Base-by-base conservation (phyloP, 1,140 invertebrate genomes). In the Bombus pyrosoma region DNA sequence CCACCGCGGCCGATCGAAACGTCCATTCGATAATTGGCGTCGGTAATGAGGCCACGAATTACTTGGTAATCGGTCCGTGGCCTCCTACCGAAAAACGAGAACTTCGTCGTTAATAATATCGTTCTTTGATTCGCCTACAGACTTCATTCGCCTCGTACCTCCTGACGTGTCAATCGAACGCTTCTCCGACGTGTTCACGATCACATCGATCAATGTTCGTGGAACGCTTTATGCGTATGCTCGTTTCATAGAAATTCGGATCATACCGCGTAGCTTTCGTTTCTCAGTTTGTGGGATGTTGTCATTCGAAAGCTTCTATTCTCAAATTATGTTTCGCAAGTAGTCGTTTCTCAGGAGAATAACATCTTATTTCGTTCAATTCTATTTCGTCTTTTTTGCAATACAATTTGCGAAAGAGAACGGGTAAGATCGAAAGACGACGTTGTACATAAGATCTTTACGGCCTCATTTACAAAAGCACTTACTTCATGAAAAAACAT, bases 21-120 rank as follows among this genome's bases (percentile, higher is more conserved):
- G 92, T 92, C 92, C 92, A 93, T 91, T 93, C 92, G 92, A 93
- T 93, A 93, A 93, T 93, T 93, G 92, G 92, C 90, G 80, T 82
- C 88, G 91, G 92, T 93, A 93, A 93, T 93, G 91, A 93, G 86
- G 74, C 83, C 82, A 64, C 32, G 88, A 41, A 89, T 89, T 89
- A 84, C 88, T 86, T 62, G 81, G 74, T 71, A 76, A 68, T 90
- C 74, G 77, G 69, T 66, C 41, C 22, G 57, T 57, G 47, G 62
- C 37, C 68, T 78, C 69, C 75, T 77, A 10, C 53, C 53, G 37
- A 62, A 73, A 85, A 75, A 68, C 71, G 32, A 47, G 39, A 74
- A 74, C 37, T 15, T 66, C n/a, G 12, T 2, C 6, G 59, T 68
- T 75, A 81, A 85, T 81, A 68, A 77, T 28, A 85, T 73, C 79